Conservation (phyloP, 2,113 vertebrate genomes). For the Syrrhaptes paradoxus region DNA sequence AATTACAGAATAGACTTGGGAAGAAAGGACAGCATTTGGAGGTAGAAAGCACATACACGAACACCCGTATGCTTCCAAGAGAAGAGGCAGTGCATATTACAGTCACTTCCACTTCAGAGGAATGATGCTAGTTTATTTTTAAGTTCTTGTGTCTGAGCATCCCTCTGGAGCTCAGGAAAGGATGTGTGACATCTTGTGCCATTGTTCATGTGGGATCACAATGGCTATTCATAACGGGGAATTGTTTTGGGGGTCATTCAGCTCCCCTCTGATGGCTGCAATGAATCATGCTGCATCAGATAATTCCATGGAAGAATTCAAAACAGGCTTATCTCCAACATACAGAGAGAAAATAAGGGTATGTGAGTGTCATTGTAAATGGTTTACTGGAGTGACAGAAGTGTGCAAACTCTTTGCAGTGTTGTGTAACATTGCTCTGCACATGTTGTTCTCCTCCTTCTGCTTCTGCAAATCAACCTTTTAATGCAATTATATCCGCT, state of each 20-base stretch:
- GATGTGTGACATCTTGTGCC: neutral
- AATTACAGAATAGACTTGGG: neutral
- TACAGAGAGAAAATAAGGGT: neutral
- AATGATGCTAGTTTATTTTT: neutral
- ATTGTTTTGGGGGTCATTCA: constrained; percentile 2
- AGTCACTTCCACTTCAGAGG: neutral
- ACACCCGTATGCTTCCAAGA: neutral
- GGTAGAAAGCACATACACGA: neutral
- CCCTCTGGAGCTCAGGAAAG: neutral
- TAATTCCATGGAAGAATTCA: neutral
- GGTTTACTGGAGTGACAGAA: constrained; percentile 13
- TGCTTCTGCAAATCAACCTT: constrained; percentile 31
- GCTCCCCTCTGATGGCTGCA: neutral
- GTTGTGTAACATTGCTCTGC: constrained; percentile 14
- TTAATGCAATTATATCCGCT: constrained; percentile 38
- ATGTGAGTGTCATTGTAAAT: neutral
- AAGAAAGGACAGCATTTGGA: neutral
- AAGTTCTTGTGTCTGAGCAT: neutral
- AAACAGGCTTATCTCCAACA: constrained; percentile 7
- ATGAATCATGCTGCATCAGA: neutral
- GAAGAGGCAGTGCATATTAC: neutral
- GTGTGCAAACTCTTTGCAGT: neutral
- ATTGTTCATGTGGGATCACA: neutral
- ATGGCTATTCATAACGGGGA: neutral
- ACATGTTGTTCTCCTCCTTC: constrained; percentile 40